These are phyloP conservation scores for Chrysodeixis includens DNA, from an alignment of 2,888 invertebrate species.

Conservation along the genomic window DNA sequence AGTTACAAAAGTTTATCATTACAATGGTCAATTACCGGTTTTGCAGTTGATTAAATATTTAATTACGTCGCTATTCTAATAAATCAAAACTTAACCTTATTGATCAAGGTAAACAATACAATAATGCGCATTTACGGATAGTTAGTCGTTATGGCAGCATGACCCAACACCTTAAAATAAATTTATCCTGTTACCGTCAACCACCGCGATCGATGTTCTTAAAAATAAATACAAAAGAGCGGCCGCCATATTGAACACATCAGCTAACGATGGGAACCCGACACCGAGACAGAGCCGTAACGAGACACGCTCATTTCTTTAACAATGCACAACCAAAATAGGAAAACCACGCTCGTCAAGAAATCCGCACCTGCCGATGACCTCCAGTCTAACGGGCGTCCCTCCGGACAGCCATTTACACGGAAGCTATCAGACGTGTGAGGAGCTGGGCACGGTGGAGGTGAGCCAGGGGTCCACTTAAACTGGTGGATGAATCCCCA, in stretches of 20 bases:
- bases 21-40: not conserved
- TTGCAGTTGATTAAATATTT: conserved; percentile 26
- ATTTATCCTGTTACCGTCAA: conserved; percentile 36
- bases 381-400: conserved; percentile 84
- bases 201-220: conserved; percentile 9
- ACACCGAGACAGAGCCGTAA: conserved; percentile 65
- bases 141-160: conserved; percentile 17
- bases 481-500: conserved; percentile 71
- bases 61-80: conserved; percentile 13
- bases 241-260: conserved; percentile 45
- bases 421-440: conserved; percentile 39
- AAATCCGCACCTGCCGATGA: conserved; percentile 87
- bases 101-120: conserved; percentile 25
- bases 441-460: conserved; percentile 39
- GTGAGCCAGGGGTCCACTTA: conserved; percentile 58
- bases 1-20: conserved; percentile 14
- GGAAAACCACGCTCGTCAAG: conserved; percentile 83
- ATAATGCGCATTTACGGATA: conserved; percentile 31
- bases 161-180: conserved; percentile 39
- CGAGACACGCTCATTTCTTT: conserved; percentile 74
- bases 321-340: conserved; percentile 84
- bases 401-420: conserved; percentile 60
- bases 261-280: conserved; percentile 64
- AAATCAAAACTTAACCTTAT: conserved; percentile 27
- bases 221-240: conserved; percentile 34